Conservation (phyloP, 2,797 vertebrate species). For the Smutsia temminckii region DNA sequence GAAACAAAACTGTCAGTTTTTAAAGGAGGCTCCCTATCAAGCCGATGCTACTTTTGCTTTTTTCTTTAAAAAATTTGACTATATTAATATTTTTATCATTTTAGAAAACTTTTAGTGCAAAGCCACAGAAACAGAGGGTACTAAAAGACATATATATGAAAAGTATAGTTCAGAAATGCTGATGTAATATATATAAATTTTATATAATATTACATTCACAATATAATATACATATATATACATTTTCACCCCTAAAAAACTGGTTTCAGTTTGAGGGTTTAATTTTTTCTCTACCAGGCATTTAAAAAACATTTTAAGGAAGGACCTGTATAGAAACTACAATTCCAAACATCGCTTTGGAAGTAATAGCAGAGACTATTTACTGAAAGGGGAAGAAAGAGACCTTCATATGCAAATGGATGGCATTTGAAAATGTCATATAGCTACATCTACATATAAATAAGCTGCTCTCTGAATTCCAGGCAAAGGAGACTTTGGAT, state of each 20-base stretch:
- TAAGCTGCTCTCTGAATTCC: conserved; percentile 82
- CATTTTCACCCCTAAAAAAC: neutral
- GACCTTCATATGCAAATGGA: conserved; percentile 88
- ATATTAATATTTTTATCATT: neutral
- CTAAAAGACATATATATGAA: neutral
- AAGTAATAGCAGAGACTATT: conserved; percentile 81
- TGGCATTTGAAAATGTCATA: conserved; percentile 91
- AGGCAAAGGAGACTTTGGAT: conserved; percentile 71
- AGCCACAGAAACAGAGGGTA: neutral
- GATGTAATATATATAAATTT: no score
- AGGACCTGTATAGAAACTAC: conserved; percentile 68
- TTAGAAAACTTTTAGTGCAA: neutral
- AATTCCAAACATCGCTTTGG: conserved; percentile 76
- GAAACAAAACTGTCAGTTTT: neutral
- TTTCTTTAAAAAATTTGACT: neutral
- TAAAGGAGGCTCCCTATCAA: neutral
- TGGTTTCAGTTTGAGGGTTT: conserved; percentile 23
- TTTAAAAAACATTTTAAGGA: conserved; percentile 69
- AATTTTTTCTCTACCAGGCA: conserved; percentile 20
- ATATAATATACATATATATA: neutral
- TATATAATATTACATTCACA: no score
- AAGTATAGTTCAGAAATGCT: no score
- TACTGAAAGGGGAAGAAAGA: conserved; percentile 78
- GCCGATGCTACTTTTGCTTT: conserved; percentile 8
- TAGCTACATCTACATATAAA: conserved; percentile 88